Evolutionary conservation across 2,888 invertebrate genomes (phyloP).

Genomic region (Trissolcus brochymenae): DNA sequence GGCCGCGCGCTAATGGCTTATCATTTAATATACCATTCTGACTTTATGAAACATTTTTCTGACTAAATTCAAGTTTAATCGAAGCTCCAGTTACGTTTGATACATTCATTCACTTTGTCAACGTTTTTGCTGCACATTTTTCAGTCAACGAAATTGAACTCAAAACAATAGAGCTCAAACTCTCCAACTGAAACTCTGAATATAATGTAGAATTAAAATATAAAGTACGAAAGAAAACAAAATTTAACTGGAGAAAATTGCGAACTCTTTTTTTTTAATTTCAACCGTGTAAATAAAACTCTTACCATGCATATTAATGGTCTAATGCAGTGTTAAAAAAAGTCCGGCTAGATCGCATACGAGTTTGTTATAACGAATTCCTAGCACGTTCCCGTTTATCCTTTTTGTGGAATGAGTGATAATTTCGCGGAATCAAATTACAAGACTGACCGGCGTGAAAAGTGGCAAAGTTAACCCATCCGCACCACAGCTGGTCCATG

Average conservation of each 20-base stretch:
- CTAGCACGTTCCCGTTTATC: conserved; percentile 72
- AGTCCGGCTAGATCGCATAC: conserved; percentile 39
- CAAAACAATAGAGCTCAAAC: no score
- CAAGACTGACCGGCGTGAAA: conserved; percentile 68
- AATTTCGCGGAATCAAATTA: conserved; percentile 74
- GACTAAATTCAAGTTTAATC: conserved; percentile 17
- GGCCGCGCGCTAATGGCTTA: conserved; percentile 59
- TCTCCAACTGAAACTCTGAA: conserved; percentile 11
- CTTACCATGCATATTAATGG: conserved; percentile 49
- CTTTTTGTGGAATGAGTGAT: conserved; percentile 74
- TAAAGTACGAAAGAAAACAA: background rate
- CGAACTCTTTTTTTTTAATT: conserved; percentile 35
- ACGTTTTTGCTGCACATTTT: no score
- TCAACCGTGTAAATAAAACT: conserved; percentile 52
- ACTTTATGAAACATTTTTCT: conserved; percentile 40
- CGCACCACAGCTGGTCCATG: conserved; percentile 64
- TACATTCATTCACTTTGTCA: no score
- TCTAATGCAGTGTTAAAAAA: conserved; percentile 57
- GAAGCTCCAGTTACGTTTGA: conserved; percentile 1
- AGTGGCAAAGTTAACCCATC: conserved; percentile 67
- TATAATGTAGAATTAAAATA: background rate
- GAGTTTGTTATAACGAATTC: conserved; percentile 65
- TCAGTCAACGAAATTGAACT: no score
- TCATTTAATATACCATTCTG: conserved; percentile 30
- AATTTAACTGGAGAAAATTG: conserved; percentile 21